Evolutionary conservation across 2,113 vertebrate genomes (phyloP), one percentile per base, ranked within the genome.

Genomic region (Pholis gunnellus): DNA sequence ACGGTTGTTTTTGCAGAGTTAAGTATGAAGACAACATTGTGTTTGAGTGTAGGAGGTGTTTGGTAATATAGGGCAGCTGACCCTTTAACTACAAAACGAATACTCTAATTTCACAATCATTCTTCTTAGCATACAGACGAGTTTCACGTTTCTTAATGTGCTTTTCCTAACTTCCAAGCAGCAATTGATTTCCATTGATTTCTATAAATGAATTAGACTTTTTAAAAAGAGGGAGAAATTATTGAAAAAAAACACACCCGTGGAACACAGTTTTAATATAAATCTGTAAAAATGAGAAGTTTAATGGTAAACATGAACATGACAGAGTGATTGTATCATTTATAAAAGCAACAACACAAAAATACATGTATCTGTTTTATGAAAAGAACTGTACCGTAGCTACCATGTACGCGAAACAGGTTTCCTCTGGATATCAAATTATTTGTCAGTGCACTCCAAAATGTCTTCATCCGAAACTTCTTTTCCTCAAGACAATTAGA

Each of bases 251-350:
- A 79, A 86, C 56, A 0, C 27, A 86, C 50, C 75, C 77, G 17
- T 4, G 36, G 5, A 20, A 40, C 76, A 84, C 74, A 15, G 70
- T 85, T 92, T 93, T 92, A 84, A 93, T 94, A 94, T 87, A 94
- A 94, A 94, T 93, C 89, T 94, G 93, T 93, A 93, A 94, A 94
- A 94, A 93, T 89, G 88, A 92, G 84, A 93, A 87, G 72, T 94
- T 93, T 90, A 93, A 93, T 94, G 92, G 86, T 42, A 88, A 90
- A 93, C 90, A 85, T 94, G 93, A 91, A 89, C 81, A 90, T 91
- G 91, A 83, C 82, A 85, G 69, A 80, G 84, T 89, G 89, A 92
- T 89, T 91, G 86, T 81, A 90, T 94, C 80, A 71, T 92, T 90
- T 92, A 93, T 69, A 92, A 93, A 94, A 93, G 79, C 87, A 90